A percentile compares a stretch with the other conserved stretches of the same genome.
phyloP scores from a whole-genome alignment of 2,113 vertebrate genomes.

The Sisor rabdophorus region DNA sequence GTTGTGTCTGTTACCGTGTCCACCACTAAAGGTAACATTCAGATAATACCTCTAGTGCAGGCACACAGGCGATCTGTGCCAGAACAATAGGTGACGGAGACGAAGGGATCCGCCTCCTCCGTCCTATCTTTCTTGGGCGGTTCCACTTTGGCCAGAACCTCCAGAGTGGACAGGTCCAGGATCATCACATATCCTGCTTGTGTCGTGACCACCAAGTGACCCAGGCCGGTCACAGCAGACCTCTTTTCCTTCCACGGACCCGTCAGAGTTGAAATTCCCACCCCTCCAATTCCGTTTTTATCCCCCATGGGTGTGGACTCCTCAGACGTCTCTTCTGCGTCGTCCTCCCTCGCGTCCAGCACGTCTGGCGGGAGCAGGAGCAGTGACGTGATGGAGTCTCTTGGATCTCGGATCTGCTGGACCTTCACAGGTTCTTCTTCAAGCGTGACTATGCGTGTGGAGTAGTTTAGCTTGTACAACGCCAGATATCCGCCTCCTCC shows the following conservation, averaged over 20 bases:
- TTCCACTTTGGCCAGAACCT: conserved; percentile 95
- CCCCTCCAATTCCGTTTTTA: conserved; percentile 67
- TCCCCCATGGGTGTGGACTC: conserved; percentile 76
- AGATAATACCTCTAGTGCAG: conserved; percentile 85
- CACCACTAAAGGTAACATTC: too few relatives aligned
- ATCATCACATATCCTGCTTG: conserved; percentile 95
- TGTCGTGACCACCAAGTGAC: conserved; percentile 96
- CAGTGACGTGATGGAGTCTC: conserved; percentile 92
- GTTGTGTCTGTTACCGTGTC: not conserved
- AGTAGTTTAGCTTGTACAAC: conserved; percentile 97
- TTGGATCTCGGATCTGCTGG: conserved; percentile 92
- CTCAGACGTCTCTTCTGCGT: conserved; percentile 86
- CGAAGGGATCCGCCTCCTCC: conserved; percentile 90
- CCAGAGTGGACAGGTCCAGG: conserved; percentile 91
- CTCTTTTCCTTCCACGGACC: conserved; percentile 78
- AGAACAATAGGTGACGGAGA: conserved; percentile 97
- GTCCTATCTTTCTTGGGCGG: conserved; percentile 90
- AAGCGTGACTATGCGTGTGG: conserved; percentile 92
- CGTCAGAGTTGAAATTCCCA: conserved; percentile 31
- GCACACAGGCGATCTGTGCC: conserved; percentile 98
- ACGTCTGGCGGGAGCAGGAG: conserved; percentile 95
- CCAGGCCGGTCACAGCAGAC: conserved; percentile 81
- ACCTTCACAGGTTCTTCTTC: conserved; percentile 94
- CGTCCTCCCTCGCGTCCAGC: conserved; percentile 91
- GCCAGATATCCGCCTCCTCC: conserved; percentile 89